Percentiles rank a stretch among this genome's conserved stretches.
phyloP scores from a whole-genome alignment of 1,140 invertebrate genomes.

The Halesus radiatus region DNA sequence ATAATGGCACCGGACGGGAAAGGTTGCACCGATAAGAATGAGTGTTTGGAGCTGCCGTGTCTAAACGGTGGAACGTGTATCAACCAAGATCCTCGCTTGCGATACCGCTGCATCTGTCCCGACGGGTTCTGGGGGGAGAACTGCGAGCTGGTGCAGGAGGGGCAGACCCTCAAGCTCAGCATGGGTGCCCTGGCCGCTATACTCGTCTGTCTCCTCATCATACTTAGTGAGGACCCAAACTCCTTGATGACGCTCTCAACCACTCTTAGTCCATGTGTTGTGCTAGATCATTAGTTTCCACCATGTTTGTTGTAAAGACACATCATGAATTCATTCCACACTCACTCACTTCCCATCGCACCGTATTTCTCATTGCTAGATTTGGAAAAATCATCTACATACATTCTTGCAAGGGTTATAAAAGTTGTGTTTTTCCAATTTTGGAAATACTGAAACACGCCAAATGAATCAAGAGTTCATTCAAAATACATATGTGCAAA shows the following conservation, averaged over 20 bases:
- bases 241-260: neutral
- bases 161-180: conserved; percentile 91
- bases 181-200: conserved; percentile 95
- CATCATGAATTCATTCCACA: no score
- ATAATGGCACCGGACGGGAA: conserved; percentile 90
- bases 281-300: conserved; percentile 8
- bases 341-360: neutral
- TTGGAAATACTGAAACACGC: no score
- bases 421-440: no score
- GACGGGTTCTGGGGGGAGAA: conserved; percentile 94
- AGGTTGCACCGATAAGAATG: conserved; percentile 94
- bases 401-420: no score
- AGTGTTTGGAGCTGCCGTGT: conserved; percentile 93
- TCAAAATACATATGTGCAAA: no score
- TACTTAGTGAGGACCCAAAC: conserved; percentile 83
- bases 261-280: conserved; percentile 18
- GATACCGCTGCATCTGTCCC: conserved; percentile 88
- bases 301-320: no score
- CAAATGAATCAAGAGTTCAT: no score
- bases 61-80: conserved; percentile 91
- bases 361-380: conserved; percentile 1
- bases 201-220: conserved; percentile 93
- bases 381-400: neutral
- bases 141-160: conserved; percentile 93
- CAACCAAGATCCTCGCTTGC: conserved; percentile 87